Evolutionary conservation across 2,797 vertebrate species (phyloP), one percentile per base, ranked within the genome.

Genomic region (Taeniopygia guttata): DNA sequence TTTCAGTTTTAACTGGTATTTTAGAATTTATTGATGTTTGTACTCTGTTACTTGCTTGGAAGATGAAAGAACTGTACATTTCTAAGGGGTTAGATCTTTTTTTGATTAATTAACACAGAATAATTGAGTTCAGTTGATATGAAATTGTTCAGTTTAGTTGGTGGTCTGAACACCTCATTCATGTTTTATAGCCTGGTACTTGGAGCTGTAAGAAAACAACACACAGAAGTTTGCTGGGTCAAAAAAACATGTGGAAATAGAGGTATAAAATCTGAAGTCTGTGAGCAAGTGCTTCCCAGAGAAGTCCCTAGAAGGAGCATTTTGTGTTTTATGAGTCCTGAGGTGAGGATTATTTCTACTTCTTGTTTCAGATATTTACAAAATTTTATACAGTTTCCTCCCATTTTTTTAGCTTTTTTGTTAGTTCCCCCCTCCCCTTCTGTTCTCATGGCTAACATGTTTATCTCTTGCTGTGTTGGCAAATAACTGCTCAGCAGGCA

Each of bases 401-500:
- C 30, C 3, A 1, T 25, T 94, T 43, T 84, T 64, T 13, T 84
- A 40, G 51, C 55, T 86, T 58, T 68, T 94, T 90, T 82, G 20
- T 26, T 84, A 14, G 5, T 48, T 13, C 25, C 4, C 2, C 19
- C 7, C 8, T 40, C n/a, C n/a, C 7, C 13, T 64, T 89, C 58
- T 84, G 45, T 84, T 93, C 73, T 84, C 29, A 32, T 46, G 87
- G 90, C 38, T 92, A 73, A 25, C 29, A 21, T 56, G 40, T 89
- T 96, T 93, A 32, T 93, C 83, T 96, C 86, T 82, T 4, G 18
- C 78, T 70, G 66, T 2, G 89, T 70, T 92, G 52, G 17, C 80
- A 94, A 96, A 97, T 91, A 69, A 85, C 70, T 2, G 29, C 90
- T 93, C 84, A 93, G 88, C 67, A 83, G 92, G 82, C 76, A 84